These are phyloP conservation scores for Bhutanitis thaidina DNA, from an alignment of 2,888 invertebrate species.

Conservation along the genomic window DNA sequence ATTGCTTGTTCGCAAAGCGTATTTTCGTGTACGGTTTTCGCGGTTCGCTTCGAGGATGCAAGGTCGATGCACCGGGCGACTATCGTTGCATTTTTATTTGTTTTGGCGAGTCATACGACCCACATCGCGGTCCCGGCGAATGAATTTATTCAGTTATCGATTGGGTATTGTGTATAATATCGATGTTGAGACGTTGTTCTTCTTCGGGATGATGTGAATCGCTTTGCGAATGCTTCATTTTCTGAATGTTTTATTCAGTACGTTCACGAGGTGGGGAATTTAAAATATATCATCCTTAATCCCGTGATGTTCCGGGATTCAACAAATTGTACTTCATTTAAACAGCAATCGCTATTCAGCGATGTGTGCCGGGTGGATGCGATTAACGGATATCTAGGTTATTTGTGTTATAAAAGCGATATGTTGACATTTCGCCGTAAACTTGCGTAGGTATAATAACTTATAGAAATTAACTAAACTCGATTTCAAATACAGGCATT, in stretches of 20 bases:
- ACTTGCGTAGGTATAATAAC: too few relatives aligned
- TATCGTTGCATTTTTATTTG: conserved; percentile 77
- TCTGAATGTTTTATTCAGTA: conserved; percentile 14
- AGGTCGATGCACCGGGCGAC: conserved; percentile 74
- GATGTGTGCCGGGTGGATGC: not conserved
- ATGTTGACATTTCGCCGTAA: not conserved
- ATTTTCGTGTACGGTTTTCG: conserved; percentile 34
- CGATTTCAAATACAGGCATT: too few relatives aligned
- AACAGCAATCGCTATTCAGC: not conserved
- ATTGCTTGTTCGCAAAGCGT: conserved; percentile 35
- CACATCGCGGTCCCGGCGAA: conserved; percentile 67
- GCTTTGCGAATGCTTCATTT: not conserved
- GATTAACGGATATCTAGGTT: not conserved
- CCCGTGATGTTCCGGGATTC: not conserved
- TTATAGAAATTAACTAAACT: too few relatives aligned
- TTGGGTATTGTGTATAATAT: conserved; percentile 70
- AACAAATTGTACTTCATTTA: not conserved
- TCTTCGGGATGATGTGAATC: conserved; percentile 19
- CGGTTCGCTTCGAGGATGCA: conserved; percentile 50
- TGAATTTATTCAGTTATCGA: conserved; percentile 78
- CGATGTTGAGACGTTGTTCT: conserved; percentile 41
- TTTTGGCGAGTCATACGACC: conserved; percentile 76
- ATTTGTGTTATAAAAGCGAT: not conserved
- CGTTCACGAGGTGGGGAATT: not conserved
- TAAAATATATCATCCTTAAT: conserved; percentile 1